Evolutionary conservation across 2,888 invertebrate genomes (phyloP).

Genomic region (Tenthredo distinguenda): DNA sequence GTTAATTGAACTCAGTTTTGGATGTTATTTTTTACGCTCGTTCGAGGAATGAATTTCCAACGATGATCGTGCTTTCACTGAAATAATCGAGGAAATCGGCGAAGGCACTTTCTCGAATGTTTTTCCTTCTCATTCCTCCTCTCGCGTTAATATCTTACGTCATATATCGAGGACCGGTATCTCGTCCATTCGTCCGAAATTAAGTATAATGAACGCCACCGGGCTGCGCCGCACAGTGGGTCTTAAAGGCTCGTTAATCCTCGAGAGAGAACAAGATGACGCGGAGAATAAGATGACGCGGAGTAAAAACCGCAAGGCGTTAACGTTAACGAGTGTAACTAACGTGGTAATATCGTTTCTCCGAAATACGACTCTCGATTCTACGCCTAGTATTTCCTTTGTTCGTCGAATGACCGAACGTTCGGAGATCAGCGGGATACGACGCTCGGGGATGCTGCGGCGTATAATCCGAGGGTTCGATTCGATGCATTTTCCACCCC

Average conservation of each 20-base stretch:
- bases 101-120: not conserved
- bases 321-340: constrained; percentile 45
- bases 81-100: not conserved
- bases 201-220: not conserved
- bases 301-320: constrained; percentile 14
- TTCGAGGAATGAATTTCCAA: too few relatives aligned
- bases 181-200: not conserved
- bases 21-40: not conserved
- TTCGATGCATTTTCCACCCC: constrained; percentile 11
- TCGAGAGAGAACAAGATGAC: too few relatives aligned
- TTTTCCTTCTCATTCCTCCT: not conserved
- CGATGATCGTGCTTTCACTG: too few relatives aligned
- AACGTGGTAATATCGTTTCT: constrained; percentile 33
- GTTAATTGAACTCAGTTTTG: constrained; percentile 15
- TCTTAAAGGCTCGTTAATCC: constrained; percentile 4
- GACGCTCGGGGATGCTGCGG: not conserved
- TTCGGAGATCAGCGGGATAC: constrained; percentile 16
- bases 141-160: not conserved
- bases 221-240: not conserved
- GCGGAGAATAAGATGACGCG: not conserved
- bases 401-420: constrained; percentile 5
- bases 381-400: not conserved
- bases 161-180: not conserved
- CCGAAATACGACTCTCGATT: not conserved
- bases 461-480: constrained; percentile 10